Conservation (phyloP, 1,140 invertebrate genomes). For the Orussus abietinus region DNA sequence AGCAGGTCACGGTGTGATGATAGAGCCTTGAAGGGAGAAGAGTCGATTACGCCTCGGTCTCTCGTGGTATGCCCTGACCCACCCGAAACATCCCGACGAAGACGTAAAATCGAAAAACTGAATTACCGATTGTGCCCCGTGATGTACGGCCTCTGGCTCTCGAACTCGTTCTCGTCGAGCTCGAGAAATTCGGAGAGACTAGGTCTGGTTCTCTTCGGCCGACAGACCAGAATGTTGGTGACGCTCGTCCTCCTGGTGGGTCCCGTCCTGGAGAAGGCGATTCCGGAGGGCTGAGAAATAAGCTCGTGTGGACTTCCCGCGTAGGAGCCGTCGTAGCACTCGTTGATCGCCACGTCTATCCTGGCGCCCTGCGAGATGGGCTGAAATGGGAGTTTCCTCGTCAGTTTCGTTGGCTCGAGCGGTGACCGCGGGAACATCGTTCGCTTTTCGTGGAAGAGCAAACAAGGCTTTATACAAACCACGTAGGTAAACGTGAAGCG, state of each 20-base stretch:
- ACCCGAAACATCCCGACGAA: neutral
- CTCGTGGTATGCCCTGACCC: no score
- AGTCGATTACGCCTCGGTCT: no score
- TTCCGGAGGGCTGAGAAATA: conserved; percentile 65
- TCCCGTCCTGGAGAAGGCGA: conserved; percentile 69
- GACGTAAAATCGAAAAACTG: neutral
- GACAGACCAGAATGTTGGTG: conserved; percentile 85
- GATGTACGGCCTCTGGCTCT: conserved; percentile 79
- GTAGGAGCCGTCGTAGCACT: conserved; percentile 92
- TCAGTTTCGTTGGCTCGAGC: no score
- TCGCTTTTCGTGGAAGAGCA: no score
- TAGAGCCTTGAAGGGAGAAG: conserved; percentile 67
- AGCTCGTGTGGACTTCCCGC: conserved; percentile 91
- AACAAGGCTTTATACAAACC: no score
- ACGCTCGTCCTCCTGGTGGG: conserved; percentile 81
- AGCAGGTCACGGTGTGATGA: conserved; percentile 89
- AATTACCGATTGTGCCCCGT: conserved; percentile 81
- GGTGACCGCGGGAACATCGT: no score
- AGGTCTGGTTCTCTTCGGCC: conserved; percentile 68
- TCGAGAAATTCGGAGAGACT: conserved; percentile 83
- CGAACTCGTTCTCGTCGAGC: conserved; percentile 73
- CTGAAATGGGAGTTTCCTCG: no score
- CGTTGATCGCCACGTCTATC: conserved; percentile 94
- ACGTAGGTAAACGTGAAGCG: conserved; percentile 90
- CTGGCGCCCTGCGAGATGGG: conserved; percentile 78